phyloP scores from a whole-genome alignment of 2,888 invertebrate species.

The Drosophila fungiperda region DNA sequence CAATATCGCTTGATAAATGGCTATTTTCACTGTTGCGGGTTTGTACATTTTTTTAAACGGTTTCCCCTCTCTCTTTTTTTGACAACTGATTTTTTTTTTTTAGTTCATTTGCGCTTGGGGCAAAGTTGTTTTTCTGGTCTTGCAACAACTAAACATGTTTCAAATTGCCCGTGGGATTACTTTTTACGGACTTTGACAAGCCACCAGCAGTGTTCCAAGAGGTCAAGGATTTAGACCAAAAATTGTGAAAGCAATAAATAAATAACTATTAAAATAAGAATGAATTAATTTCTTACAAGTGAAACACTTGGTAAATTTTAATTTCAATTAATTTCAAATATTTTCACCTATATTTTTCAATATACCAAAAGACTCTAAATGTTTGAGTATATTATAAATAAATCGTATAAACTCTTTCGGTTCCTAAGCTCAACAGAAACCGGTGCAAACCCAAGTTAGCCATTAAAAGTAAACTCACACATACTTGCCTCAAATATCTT shows the following conservation, averaged over 20 bases:
- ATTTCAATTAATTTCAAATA: background rate
- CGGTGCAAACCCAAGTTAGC: background rate
- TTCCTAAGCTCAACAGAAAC: background rate
- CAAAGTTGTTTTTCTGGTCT: conserved; percentile 4
- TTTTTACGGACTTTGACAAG: background rate
- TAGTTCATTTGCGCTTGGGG: conserved; percentile 3
- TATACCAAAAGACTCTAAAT: background rate
- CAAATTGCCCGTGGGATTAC: background rate
- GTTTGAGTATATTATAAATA: background rate
- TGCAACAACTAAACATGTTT: background rate
- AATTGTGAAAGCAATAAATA: background rate
- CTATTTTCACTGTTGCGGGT: conserved; percentile 44
- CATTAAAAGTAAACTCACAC: background rate
- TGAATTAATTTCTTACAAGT: background rate
- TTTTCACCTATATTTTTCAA: background rate
- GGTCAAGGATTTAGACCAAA: background rate
- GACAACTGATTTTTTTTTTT: conserved; percentile 1
- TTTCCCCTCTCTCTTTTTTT: background rate
- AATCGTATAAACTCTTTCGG: background rate
- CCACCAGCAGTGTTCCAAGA: background rate
- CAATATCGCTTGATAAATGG: conserved; percentile 67
- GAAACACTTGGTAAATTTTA: background rate
- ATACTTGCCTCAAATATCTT: conserved; percentile 2
- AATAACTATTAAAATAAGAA: background rate
- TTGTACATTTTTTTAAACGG: conserved; percentile 19